Conservation (phyloP, 2,888 invertebrate genomes). For the Crematogaster levior region DNA sequence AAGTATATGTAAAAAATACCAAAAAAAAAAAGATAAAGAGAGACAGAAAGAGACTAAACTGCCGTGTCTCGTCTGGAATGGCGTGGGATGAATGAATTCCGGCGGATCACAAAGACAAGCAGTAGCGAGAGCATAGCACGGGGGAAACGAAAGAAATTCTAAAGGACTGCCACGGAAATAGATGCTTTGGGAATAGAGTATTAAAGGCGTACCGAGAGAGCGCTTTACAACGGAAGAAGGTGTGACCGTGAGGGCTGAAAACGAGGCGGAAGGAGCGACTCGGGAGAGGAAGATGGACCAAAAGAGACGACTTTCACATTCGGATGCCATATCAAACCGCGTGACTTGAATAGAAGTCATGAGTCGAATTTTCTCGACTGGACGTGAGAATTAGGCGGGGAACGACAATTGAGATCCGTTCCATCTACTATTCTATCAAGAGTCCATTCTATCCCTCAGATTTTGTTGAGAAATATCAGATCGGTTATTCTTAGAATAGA, state of each 20-base stretch:
- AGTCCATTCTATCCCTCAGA: conserved; percentile 29
- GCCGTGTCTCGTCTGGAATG: conserved; percentile 25
- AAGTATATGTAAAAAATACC: neutral
- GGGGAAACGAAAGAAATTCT: conserved; percentile 47
- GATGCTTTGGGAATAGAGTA: conserved; percentile 57
- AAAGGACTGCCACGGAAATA: conserved; percentile 56
- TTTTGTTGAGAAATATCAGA: conserved; percentile 1
- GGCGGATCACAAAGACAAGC: conserved; percentile 44
- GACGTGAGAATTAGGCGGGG: conserved; percentile 73
- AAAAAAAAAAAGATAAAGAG: neutral
- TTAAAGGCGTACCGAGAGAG: conserved; percentile 49
- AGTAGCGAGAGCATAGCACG: conserved; percentile 19
- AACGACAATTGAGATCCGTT: conserved; percentile 62
- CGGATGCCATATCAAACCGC: conserved; percentile 78
- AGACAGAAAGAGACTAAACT: conserved; percentile 20
- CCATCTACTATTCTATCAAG: conserved; percentile 45
- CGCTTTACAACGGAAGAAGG: conserved; percentile 28
- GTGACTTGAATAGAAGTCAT: conserved; percentile 78
- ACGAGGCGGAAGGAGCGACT: conserved; percentile 33
- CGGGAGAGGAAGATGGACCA: conserved; percentile 61
- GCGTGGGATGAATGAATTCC: conserved; percentile 45
- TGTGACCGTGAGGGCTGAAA: conserved; percentile 35
- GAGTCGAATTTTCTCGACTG: conserved; percentile 67
- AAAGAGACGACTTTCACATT: conserved; percentile 73
- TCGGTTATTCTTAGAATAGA: conserved; percentile 11